Conservation (phyloP, 2,888 invertebrate genomes). For the Notodonta dromedarius region DNA sequence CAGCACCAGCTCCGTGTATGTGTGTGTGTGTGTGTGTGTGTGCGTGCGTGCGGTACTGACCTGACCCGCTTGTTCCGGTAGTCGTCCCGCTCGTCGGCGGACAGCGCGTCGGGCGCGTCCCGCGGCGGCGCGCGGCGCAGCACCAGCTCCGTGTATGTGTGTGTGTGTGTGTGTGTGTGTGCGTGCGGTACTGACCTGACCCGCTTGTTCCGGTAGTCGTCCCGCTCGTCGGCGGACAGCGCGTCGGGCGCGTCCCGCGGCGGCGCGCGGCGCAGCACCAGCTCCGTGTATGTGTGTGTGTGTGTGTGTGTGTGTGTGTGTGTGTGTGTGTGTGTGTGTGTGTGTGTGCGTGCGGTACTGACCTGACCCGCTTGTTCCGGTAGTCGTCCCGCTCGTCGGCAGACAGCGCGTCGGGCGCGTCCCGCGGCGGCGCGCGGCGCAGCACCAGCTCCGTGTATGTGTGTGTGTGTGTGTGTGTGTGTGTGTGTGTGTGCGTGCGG, state of each 20-base stretch:
- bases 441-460: conserved; percentile 73
- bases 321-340: too few relatives aligned
- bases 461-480: too few relatives aligned
- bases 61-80: conserved; percentile 66
- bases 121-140: conserved; percentile 60
- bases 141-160: conserved; percentile 68
- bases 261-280: conserved; percentile 63
- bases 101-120: conserved; percentile 59
- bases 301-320: too few relatives aligned
- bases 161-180: too few relatives aligned
- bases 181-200: conserved; percentile 54
- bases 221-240: conserved; percentile 69
- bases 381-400: conserved; percentile 71
- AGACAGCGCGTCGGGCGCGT: conserved; percentile 60
- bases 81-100: conserved; percentile 69
- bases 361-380: conserved; percentile 68
- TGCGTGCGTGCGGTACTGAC: conserved; percentile 35
- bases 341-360: conserved; percentile 2
- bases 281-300: conserved; percentile 50
- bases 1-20: conserved; percentile 71
- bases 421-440: conserved; percentile 58
- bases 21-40: too few relatives aligned
- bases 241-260: conserved; percentile 58
- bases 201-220: conserved; percentile 63
- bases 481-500: too few relatives aligned